phyloP scores from a whole-genome alignment of 2,797 vertebrate genomes.

The Acanthiza pusilla region DNA sequence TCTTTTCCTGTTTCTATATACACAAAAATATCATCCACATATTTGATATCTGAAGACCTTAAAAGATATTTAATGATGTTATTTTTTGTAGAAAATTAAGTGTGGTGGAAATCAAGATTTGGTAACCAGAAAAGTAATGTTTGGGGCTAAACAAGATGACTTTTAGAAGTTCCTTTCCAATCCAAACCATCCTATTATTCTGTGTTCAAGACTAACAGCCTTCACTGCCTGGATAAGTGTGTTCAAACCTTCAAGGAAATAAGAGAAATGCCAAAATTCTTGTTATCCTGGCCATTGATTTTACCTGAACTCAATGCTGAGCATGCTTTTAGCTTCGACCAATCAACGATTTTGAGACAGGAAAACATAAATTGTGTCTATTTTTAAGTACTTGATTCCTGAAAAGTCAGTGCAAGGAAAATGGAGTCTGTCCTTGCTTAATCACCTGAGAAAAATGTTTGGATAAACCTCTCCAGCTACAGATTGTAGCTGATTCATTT shows the following conservation, averaged over 20 bases:
- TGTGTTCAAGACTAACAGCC: not conserved
- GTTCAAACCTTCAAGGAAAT: not conserved
- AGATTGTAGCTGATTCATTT: not conserved
- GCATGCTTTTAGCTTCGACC: not conserved
- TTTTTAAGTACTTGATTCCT: not conserved
- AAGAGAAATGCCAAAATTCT: not conserved
- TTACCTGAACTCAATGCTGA: not conserved
- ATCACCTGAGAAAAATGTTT: not conserved
- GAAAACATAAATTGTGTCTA: not conserved
- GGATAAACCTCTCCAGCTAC: not conserved
- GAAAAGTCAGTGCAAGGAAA: not conserved
- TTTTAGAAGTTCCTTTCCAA: not conserved
- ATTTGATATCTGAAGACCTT: not conserved
- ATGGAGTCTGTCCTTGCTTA: rapidly evolving
- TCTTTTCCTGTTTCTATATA: not conserved
- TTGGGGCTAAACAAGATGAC: not conserved
- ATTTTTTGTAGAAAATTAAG: not conserved
- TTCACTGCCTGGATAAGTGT: not conserved
- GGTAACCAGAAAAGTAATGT: not conserved
- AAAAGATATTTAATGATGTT: rapidly evolving
- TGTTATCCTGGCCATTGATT: not conserved
- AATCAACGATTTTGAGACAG: not conserved
- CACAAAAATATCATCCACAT: not conserved
- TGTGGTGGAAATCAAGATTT: not conserved
- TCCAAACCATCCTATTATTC: not conserved